A percentile compares a stretch with the other conserved stretches of the same genome.
Evolutionary conservation across 2,797 vertebrate genomes (phyloP).

Genomic region (Semaprochilodus insignis): DNA sequence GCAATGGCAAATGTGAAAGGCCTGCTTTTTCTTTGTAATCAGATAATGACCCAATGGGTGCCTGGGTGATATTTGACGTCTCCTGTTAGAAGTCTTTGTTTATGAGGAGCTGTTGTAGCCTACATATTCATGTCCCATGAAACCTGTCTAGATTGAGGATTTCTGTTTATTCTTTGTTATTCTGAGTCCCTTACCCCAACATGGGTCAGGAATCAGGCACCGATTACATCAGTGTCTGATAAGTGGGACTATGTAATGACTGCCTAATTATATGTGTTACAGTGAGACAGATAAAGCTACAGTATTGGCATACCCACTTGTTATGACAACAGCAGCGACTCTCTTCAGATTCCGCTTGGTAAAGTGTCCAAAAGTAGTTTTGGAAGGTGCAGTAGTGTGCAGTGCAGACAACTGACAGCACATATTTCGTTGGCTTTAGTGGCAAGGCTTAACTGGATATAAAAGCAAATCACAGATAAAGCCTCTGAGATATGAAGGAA

Average conservation of each 20-base stretch:
- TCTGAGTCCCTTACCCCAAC: neutral
- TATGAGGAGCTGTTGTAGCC: neutral
- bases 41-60: neutral
- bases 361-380: slow-evolving; percentile 12
- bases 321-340: slow-evolving; percentile 29
- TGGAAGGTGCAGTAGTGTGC: slow-evolving; percentile 26
- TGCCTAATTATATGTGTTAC: neutral
- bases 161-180: neutral
- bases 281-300: neutral
- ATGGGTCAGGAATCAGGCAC: neutral
- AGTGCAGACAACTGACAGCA: neutral
- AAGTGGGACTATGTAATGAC: neutral
- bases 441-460: neutral
- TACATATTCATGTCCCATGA: neutral
- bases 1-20: neutral
- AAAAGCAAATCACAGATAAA: neutral
- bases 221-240: neutral
- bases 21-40: neutral
- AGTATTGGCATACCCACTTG: slow-evolving; percentile 11
- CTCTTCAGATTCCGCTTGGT: neutral
- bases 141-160: neutral
- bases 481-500: too few species aligned
- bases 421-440: neutral
- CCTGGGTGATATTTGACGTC: neutral
- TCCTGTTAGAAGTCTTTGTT: neutral